Base-by-base conservation (phyloP, 2,113 vertebrate genomes). In the Onychostoma macrolepis region DNA sequence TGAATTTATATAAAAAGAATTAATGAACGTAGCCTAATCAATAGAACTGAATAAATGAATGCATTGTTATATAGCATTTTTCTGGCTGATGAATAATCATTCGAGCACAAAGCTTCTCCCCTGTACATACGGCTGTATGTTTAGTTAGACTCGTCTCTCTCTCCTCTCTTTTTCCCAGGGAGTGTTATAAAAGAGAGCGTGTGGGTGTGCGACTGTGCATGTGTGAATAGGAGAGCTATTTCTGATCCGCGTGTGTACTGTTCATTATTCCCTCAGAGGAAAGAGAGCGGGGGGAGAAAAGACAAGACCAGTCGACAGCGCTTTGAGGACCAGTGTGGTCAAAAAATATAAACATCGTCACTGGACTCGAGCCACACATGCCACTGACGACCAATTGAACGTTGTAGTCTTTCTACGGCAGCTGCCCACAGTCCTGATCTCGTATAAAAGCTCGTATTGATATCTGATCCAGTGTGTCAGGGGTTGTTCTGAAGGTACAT, bases 71-170 rank as follows among this genome's bases (percentile, higher is more conserved):
- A 93, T 92, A 90, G 88, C 89, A 83, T 77, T 91, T 91, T 93
- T 85, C 86, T 50, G 61, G 89, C 93, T 91, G 92, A 91, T 92
- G 92, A 92, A 45, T 67, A 43, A 91, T 92, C 88, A 67, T 21
- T 79, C 38, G 94, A 94, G 94, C 94, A 94, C 94, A 95, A 93
- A 90, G 90, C 91, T 91, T 93, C 92, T 91, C 87, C 88, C 2
- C 80, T 33, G 86, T 84, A 88, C 88, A 76, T 88, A 82, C 36
- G 41, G 6, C 61, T 89, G n/a, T 87, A 58, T 50, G 58, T 89
- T 86, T 45, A 84, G 85, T 86, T 58, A 19, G 58, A 72, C 10
- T 79, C 30, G n/a, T 78, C 79, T 65, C 45, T 65, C 45, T 41
- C 74, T 81, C 77, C 2, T 26, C 13, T 74, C 33, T 69, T 56